Base-by-base conservation (phyloP, 1,140 invertebrate genomes). In the Papilio xuthus region DNA sequence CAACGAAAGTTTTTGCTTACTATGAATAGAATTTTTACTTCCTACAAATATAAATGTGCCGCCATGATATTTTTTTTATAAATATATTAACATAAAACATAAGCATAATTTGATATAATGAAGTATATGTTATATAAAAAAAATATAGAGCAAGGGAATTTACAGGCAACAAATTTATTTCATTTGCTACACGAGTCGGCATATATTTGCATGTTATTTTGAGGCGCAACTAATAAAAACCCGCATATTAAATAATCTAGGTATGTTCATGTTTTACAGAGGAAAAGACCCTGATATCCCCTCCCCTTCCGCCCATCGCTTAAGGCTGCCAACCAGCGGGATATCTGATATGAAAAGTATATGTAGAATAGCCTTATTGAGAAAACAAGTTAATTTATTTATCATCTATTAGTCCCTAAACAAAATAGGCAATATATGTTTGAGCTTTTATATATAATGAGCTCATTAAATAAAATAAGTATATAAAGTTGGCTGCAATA, bases 341-440 rank as follows among this genome's bases (percentile, higher is more conserved):
- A 23, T 53, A 53, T 32, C 47, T 13, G 26, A 26, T 18, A 53
- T 74, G 26, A 32, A 28, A 74, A 8, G 71, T 28, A 28, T 74
- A 75, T 76, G 74, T n/a, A 76, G 53, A 76, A 42, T 28, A 60
- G 18, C 74, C 74, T 42, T 76, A 76, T 63, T 28, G 18, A 53
- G 72, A 50, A n/a, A 60, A 76, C 74, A 4, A 41, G 53, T 26
- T 60, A 76, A 76, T 76, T 63, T 76, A 76, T 76, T 76, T 76
- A 63, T 76, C 32, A 42, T 12, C 53, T 37, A 42, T 20, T 37
- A 53, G 53, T 12, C 56, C 63, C 4, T 56, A 15, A 41, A 60
- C 53, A 41, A 41, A 76, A 76, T 60, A 76, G 53, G 74, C 53
- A 60, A 76, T n/a, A 60, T 75, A 26, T 41, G 28, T 74, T 75